Evolutionary conservation across 2,797 vertebrate species (phyloP), one percentile per base, ranked within the genome.

Genomic region (Gymnocypris eckloni): DNA sequence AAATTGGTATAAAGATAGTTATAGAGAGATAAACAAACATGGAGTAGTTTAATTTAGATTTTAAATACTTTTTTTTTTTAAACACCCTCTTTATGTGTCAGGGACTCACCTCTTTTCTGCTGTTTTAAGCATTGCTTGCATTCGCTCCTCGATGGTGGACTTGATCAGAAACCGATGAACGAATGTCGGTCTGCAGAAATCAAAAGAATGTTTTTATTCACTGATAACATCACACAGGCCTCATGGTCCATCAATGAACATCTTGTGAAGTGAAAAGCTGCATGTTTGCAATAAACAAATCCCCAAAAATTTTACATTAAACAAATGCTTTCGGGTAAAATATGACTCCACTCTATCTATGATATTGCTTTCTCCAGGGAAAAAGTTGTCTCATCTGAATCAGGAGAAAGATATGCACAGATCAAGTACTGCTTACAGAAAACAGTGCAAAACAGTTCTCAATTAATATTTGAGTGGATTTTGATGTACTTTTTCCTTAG

Each of bases 111-210:
- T 98, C 90, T 96, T 97, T 89, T 98, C 98, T 11, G 97, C 97
- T 12, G 97, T 97, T 94, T 99, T 99, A 91, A 99, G 88, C 98
- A 99, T 99, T 3, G 97, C 94, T 89, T 99, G 98, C 98, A 99
- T 99, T 91, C 97, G 94, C 90, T 99, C 98, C 91, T 99, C 98
- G 89, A 99, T 99, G 13, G 98, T 99, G 82, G 97, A 97, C 93
- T 98, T 99, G 92, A 99, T 99, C 87, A 99, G 94, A 93, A 99
- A 99, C 87, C 97, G 95, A 93, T 99, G 98, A 84, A 99, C 98
- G 91, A 99, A 97, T 0, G 98, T 99, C 16, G 97, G 94, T 86
- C 98, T 99, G 91, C 86, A 22, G 5, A 78, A 77, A n/a, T 3
- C 0, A 61, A 37, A 8, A 2, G 33, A 18, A 16, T 7, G 4